A percentile compares a stretch with the other conserved stretches of the same genome.
phyloP scores from a whole-genome alignment of 2,888 invertebrate species.

The Morinoia aosen region DNA sequence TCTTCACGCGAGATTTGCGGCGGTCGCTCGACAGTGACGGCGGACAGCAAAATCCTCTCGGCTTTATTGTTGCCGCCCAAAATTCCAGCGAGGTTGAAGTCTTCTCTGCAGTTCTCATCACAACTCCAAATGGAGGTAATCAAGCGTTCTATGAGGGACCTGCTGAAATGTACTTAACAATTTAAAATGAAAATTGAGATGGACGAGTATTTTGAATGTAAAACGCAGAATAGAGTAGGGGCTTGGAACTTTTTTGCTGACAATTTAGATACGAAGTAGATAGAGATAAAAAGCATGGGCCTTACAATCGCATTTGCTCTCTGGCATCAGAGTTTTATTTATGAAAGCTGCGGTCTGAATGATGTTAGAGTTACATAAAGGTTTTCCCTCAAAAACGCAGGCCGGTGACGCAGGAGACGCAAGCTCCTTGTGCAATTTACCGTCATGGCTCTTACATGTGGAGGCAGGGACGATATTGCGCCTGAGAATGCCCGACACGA shows the following conservation, averaged over 20 bases:
- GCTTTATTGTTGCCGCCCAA: neutral
- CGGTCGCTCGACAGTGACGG: slow-evolving; percentile 7
- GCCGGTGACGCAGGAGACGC: too few relatives aligned
- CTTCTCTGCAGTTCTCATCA: neutral
- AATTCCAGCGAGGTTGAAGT: neutral
- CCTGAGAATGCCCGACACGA: neutral
- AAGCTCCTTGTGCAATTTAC: neutral
- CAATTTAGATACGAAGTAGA: too few relatives aligned
- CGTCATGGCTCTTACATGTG: neutral
- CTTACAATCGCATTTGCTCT: too few relatives aligned
- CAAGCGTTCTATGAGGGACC: neutral
- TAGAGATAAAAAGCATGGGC: too few relatives aligned
- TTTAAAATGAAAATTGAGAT: neutral
- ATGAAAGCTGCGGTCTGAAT: too few relatives aligned
- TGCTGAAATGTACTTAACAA: neutral
- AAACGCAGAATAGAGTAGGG: too few relatives aligned
- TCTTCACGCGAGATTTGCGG: slow-evolving; percentile 14
- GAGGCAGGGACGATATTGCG: neutral
- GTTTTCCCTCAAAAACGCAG: too few relatives aligned
- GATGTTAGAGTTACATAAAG: too few relatives aligned
- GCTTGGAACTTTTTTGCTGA: too few relatives aligned
- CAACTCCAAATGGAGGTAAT: neutral
- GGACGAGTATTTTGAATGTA: too few relatives aligned
- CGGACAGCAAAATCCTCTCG: slow-evolving; percentile 15
- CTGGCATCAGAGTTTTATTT: too few relatives aligned